Base-by-base conservation (phyloP, 1,140 invertebrate genomes). In the Drosophila ohnishii region DNA sequence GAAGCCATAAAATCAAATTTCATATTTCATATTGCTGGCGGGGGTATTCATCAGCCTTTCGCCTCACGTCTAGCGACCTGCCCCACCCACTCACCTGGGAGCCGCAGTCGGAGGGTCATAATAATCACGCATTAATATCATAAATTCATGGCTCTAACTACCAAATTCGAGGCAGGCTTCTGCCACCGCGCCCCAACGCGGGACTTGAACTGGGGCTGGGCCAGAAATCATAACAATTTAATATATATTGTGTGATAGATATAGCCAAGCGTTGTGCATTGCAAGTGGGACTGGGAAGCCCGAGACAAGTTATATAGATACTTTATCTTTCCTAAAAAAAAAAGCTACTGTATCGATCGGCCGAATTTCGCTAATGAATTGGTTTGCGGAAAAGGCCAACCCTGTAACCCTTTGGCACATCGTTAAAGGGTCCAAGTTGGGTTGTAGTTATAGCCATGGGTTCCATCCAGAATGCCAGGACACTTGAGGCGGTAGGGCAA, bases 91-190 rank as follows among this genome's bases (percentile, higher is more conserved):
- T n/a, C n/a, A 28, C 57, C 45, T 5, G 44, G n/a, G 2, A 40
- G 39, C n/a, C 32, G 16, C 25, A 22, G 50, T 32, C 40, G 19
- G 50, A 56, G 60, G 69, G 55, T 71, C 67, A 84, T 88, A 63
- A 83, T 83, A 87, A 83, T 73, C 83, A 78, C 73, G 83, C 64
- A 77, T 66, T 87, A 88, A 77, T 80, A 88, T 84, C 83, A 88
- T 88, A 87, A 87, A 87, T 87, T 87, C 79, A 70, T 86, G 75
- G 61, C 71, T 66, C 30, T 59, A 55, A 44, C 79, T 62, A 75
- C 59, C 61, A 37, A 76, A 86, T 86, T 79, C 82, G 47, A 76
- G 32, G 57, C 75, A 86, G 82, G 70, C 77, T 39, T 58, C 55
- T 45, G 25, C 30, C 71, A 74, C 63, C 73, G 78, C 73, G 69